These are phyloP conservation scores for Zosterops borbonicus DNA, from an alignment of 2,113 vertebrate species.

Conservation along the genomic window DNA sequence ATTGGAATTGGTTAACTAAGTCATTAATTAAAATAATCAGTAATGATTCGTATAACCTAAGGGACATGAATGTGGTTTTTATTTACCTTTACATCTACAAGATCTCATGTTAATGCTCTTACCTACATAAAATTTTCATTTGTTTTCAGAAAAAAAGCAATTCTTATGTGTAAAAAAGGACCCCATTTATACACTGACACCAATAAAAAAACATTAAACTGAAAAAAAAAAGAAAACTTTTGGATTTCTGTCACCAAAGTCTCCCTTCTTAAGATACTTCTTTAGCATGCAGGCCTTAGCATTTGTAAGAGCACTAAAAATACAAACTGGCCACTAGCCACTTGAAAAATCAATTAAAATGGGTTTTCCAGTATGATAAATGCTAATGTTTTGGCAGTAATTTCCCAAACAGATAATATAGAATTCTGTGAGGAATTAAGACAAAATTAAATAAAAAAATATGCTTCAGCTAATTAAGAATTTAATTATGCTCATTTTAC, in stretches of 20 bases:
- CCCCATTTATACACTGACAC: not conserved
- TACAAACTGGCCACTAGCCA: not conserved
- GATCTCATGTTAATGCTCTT: not conserved
- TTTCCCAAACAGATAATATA: not conserved
- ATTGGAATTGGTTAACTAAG: not conserved
- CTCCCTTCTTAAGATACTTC: not conserved
- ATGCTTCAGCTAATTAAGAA: not conserved
- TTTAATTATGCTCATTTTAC: not conserved
- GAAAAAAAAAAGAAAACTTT: rapidly evolving
- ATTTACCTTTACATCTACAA: not conserved
- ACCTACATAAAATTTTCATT: not conserved
- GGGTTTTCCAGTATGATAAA: not conserved
- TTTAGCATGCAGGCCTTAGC: not conserved
- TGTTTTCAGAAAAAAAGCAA: not conserved
- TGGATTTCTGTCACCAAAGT: not conserved
- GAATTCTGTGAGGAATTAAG: not conserved
- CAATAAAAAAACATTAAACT: not conserved
- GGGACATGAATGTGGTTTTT: not conserved
- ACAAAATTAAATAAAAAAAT: not conserved
- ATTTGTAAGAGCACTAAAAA: not conserved
- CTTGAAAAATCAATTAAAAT: not conserved
- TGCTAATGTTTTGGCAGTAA: not conserved
- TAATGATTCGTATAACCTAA: not conserved
- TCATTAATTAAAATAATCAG: not conserved
- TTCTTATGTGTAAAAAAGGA: not conserved